Evolutionary conservation across 2,797 vertebrate species (phyloP).

Genomic region (Pygocentrus nattereri): DNA sequence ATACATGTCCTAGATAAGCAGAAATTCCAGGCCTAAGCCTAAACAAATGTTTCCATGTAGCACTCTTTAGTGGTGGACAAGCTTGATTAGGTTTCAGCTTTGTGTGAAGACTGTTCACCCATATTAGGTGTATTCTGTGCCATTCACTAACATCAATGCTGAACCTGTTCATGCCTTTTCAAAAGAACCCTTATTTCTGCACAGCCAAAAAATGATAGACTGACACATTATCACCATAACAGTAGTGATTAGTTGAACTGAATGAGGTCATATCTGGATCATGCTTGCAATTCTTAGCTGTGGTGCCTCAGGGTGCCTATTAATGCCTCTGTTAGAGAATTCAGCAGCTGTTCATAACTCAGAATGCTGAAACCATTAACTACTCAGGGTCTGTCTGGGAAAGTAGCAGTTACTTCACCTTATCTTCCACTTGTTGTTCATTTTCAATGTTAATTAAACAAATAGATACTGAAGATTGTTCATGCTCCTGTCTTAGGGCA

Average conservation of each 20-base stretch:
- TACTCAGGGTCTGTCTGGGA: background rate
- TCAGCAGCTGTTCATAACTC: constrained; percentile 9
- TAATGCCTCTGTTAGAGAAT: background rate
- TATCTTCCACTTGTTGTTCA: background rate
- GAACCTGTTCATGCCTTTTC: background rate
- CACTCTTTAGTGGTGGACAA: background rate
- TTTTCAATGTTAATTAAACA: background rate
- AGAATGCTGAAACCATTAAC: constrained; percentile 1
- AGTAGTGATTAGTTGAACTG: background rate
- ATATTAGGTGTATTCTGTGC: background rate
- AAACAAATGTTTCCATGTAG: background rate
- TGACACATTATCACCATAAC: background rate
- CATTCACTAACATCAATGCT: background rate
- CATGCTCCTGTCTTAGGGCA: background rate
- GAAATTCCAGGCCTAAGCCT: background rate
- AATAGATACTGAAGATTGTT: background rate
- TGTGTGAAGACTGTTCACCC: background rate
- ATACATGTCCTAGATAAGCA: background rate
- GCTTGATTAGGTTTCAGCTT: background rate
- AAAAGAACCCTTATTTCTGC: background rate
- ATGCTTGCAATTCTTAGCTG: background rate
- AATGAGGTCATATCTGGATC: constrained; percentile 11
- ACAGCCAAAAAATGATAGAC: background rate
- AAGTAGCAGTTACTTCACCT: background rate
- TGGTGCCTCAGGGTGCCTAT: background rate